Evolutionary conservation across 2,797 vertebrate genomes (phyloP).

Genomic region (Nannoperca obscura): DNA sequence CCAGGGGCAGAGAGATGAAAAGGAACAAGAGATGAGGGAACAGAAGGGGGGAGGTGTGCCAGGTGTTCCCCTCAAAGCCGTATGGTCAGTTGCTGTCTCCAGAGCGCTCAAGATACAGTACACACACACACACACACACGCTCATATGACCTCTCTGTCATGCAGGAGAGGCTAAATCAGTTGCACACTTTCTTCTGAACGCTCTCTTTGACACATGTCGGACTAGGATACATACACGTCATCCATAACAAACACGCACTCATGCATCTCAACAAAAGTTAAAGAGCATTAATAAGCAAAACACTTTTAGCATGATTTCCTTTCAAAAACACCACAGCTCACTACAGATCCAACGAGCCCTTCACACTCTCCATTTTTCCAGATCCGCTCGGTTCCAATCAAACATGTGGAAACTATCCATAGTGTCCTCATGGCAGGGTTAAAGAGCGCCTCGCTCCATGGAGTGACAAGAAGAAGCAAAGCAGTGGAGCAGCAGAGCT

Average conservation of each 20-base stretch:
- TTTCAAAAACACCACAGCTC: slow-evolving; percentile 57
- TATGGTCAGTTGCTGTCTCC: slow-evolving; percentile 58
- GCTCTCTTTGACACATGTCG: slow-evolving; percentile 11
- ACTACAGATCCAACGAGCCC: slow-evolving; percentile 62
- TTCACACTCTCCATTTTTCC: slow-evolving; percentile 48
- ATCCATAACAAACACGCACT: slow-evolving; percentile 46
- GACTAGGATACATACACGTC: slow-evolving; percentile 17
- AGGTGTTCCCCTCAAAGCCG: slow-evolving; percentile 78
- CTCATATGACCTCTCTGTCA: slow-evolving; percentile 4
- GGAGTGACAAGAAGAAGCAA: slow-evolving; percentile 34
- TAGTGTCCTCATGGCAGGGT: slow-evolving; percentile 76
- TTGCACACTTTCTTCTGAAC: slow-evolving; percentile 18
- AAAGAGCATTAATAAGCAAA: slow-evolving; percentile 34
- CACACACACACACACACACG: slow-evolving; percentile 16
- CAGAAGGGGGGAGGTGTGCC: slow-evolving; percentile 54
- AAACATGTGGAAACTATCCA: slow-evolving; percentile 79
- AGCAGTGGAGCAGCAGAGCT: slow-evolving; percentile 32
- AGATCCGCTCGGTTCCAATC: slow-evolving; percentile 54
- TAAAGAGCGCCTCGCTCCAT: slow-evolving; percentile 52
- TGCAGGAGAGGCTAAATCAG: slow-evolving; percentile 32
- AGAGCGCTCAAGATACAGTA: slow-evolving; percentile 22
- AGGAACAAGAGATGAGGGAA: slow-evolving; percentile 39
- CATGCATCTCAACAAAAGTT: slow-evolving; percentile 19
- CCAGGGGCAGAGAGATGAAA: slow-evolving; percentile 70
- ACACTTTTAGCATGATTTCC: slow-evolving; percentile 35